Evolutionary conservation across 2,113 vertebrate genomes (phyloP).

Genomic region (Morphnarchus princeps): DNA sequence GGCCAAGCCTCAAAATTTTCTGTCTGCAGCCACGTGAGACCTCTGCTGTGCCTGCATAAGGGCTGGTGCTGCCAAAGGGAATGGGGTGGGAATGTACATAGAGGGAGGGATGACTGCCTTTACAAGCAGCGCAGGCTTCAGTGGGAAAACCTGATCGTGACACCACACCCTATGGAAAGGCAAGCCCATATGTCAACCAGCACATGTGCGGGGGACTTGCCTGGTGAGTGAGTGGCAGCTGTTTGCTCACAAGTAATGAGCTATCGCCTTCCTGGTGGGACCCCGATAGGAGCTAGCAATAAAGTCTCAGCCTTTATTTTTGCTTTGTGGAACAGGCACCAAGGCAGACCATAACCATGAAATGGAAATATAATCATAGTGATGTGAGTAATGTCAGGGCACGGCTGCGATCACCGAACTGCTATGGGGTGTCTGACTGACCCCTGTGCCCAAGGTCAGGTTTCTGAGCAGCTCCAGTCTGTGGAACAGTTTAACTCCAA

Average conservation of each 20-base stretch:
- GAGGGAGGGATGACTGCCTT: background rate
- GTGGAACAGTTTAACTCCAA: background rate
- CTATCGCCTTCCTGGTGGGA: background rate
- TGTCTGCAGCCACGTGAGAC: background rate
- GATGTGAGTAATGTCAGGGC: background rate
- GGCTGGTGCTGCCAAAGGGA: background rate
- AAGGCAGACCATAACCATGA: background rate
- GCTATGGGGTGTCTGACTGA: background rate
- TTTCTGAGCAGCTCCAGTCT: background rate
- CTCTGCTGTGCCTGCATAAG: background rate
- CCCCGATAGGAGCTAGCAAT: background rate
- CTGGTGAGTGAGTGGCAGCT: background rate
- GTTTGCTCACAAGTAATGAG: background rate
- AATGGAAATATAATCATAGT: background rate
- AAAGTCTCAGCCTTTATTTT: background rate
- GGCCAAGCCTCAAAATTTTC: background rate
- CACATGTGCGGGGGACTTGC: background rate
- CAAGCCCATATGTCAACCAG: background rate
- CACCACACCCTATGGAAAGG: background rate
- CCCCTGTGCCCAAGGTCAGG: background rate
- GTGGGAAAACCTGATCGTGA: background rate
- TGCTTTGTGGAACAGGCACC: background rate
- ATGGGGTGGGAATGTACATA: rapidly evolving
- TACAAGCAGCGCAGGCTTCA: background rate
- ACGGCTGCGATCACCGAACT: background rate